Conservation (phyloP, 37 sponge, comb jelly and placozoan species). For the Lycopodina hypogea region DNA sequence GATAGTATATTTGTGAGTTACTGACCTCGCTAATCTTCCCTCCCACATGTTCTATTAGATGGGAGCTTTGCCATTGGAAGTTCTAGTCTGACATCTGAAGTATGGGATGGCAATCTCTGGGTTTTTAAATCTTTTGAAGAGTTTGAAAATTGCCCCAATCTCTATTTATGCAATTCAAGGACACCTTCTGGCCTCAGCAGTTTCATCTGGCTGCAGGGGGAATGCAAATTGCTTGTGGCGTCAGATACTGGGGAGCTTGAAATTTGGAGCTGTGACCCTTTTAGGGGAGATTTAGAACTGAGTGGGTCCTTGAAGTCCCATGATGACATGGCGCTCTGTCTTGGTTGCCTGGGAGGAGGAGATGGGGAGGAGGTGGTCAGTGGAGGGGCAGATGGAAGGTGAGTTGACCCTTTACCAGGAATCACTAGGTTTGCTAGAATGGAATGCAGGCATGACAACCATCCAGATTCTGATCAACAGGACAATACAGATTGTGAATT, state of each 20-base stretch:
- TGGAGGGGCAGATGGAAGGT: constrained; percentile 64
- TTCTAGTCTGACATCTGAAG: constrained; percentile 56
- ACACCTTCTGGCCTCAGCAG: constrained; percentile 42
- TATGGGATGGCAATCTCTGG: constrained; percentile 74
- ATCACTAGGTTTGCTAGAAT: neutral
- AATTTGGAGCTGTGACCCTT: constrained; percentile 24
- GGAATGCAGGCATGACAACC: too few relatives aligned
- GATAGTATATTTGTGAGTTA: neutral
- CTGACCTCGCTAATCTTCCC: neutral
- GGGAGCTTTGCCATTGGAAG: constrained; percentile 31
- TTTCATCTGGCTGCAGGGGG: constrained; percentile 34
- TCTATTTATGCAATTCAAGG: constrained; percentile 27
- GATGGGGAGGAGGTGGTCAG: constrained; percentile 29
- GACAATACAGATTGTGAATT: too few relatives aligned
- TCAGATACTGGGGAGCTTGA: constrained; percentile 54
- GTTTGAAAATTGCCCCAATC: constrained; percentile 32
- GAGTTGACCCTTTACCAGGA: neutral
- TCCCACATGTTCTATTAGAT: neutral
- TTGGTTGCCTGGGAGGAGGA: constrained; percentile 19
- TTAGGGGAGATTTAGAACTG: constrained; percentile 19
- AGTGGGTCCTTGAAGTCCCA: constrained; percentile 24
- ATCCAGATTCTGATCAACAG: too few relatives aligned
- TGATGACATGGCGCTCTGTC: constrained; percentile 52
- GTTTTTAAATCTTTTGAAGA: constrained; percentile 47
- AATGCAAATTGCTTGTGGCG: constrained; percentile 14